phyloP scores from a whole-genome alignment of 2,888 invertebrate species.

The Dorcus parallelipipedus region DNA sequence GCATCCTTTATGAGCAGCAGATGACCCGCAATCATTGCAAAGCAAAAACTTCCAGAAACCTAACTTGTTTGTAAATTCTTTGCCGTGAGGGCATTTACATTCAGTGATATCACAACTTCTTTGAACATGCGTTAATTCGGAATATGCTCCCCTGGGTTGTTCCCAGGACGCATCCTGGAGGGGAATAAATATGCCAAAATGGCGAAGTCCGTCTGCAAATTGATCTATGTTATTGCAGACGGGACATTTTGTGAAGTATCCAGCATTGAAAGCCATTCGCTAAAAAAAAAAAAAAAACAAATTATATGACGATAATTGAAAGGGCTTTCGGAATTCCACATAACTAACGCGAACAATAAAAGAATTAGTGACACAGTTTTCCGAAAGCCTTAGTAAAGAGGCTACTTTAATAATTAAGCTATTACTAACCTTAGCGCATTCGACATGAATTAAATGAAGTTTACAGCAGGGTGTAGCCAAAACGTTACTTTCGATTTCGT shows the following conservation, averaged over 20 bases:
- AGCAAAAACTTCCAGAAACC: not conserved
- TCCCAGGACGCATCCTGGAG: not conserved
- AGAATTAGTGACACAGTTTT: not conserved
- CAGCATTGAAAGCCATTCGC: not conserved
- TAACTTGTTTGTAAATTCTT: not conserved
- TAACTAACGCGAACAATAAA: not conserved
- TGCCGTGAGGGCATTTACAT: not conserved
- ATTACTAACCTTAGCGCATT: not conserved
- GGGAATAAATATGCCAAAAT: not conserved
- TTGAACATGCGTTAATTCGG: not conserved
- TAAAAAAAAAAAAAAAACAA: not conserved
- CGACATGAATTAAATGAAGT: not conserved
- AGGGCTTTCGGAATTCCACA: no score
- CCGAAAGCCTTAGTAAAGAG: not conserved
- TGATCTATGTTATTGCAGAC: not conserved
- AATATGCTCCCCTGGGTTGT: not conserved
- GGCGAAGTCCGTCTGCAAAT: not conserved
- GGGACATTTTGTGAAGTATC: constrained; percentile 2
- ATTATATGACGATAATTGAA: not conserved
- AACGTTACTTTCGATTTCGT: not conserved
- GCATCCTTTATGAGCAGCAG: not conserved
- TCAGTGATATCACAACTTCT: not conserved
- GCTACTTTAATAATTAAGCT: not conserved
- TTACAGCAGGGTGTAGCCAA: not conserved
- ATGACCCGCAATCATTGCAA: not conserved